These are phyloP conservation scores for Leucophenga varia DNA, from an alignment of 1,140 invertebrate genomes.

Conservation along the genomic window DNA sequence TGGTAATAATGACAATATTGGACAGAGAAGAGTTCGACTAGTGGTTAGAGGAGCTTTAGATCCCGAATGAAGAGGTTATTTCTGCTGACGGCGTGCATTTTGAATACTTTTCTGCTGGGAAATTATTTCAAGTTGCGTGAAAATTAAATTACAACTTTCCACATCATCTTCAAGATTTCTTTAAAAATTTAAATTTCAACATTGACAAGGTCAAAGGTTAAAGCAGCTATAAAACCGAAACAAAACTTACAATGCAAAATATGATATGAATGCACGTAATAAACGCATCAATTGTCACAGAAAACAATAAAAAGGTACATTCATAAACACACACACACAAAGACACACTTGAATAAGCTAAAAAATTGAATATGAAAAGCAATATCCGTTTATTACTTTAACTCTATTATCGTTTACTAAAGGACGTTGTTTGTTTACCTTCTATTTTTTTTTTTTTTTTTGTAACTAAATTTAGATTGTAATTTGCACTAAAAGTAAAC, in stretches of 20 bases:
- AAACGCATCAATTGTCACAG: slow-evolving; percentile 51
- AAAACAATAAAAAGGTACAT: slow-evolving; percentile 25
- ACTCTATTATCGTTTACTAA: slow-evolving; percentile 22
- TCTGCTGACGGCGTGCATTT: too few relatives aligned
- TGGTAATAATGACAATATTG: too few relatives aligned
- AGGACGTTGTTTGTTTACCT: background rate
- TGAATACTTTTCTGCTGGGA: too few relatives aligned
- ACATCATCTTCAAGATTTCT: too few relatives aligned
- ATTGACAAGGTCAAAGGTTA: slow-evolving; percentile 37
- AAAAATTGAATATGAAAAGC: slow-evolving; percentile 53
- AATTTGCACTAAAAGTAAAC: slow-evolving; percentile 19
- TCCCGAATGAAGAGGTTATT: too few relatives aligned
- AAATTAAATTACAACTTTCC: too few relatives aligned
- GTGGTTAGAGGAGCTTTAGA: too few relatives aligned
- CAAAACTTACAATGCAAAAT: slow-evolving; percentile 17
- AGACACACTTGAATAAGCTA: too few relatives aligned
- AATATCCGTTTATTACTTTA: slow-evolving; percentile 49
- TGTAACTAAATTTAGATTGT: slow-evolving; percentile 33
- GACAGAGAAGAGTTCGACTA: too few relatives aligned
- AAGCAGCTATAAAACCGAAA: slow-evolving; percentile 45
- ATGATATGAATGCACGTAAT: slow-evolving; percentile 44
- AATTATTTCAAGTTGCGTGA: too few relatives aligned
- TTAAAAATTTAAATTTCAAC: too few relatives aligned
- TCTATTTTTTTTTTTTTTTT: slow-evolving; percentile 8
- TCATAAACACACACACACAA: too few relatives aligned